Conservation (phyloP, 2,113 vertebrate species). For the Talpa occidentalis region DNA sequence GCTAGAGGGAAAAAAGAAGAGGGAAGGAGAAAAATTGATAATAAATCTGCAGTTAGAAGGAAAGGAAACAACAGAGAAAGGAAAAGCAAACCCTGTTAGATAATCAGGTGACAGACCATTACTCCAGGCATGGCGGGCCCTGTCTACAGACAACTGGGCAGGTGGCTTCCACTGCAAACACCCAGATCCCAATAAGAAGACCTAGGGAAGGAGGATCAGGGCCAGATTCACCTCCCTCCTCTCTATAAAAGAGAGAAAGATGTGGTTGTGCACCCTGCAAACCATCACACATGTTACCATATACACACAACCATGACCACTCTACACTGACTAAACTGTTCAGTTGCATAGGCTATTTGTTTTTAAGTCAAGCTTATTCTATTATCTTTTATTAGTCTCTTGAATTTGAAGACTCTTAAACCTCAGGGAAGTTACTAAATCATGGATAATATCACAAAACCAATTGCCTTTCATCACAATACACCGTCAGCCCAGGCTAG, state of each 20-base stretch:
- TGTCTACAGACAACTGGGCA: background rate
- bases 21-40: background rate
- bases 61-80: background rate
- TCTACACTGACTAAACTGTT: background rate
- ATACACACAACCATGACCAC: background rate
- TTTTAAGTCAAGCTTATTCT: slow-evolving; percentile 1
- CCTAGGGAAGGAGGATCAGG: background rate
- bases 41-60: background rate
- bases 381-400: background rate
- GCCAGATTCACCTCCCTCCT: background rate
- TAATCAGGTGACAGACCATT: background rate
- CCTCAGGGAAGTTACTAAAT: slow-evolving; percentile 29
- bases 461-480: slow-evolving; percentile 36
- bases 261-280: background rate
- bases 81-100: background rate
- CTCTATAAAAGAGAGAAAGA: background rate
- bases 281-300: background rate
- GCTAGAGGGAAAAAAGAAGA: background rate
- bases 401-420: slow-evolving; percentile 40
- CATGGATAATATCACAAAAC: slow-evolving; percentile 40
- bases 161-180: too few relatives aligned
- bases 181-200: background rate
- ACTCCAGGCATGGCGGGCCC: background rate
- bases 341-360: background rate
- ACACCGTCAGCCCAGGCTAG: background rate